Percentiles rank a stretch among this genome's conserved stretches.
phyloP scores from a whole-genome alignment of 1,140 invertebrate species.

The Scaptodrosophila lebanonensis region DNA sequence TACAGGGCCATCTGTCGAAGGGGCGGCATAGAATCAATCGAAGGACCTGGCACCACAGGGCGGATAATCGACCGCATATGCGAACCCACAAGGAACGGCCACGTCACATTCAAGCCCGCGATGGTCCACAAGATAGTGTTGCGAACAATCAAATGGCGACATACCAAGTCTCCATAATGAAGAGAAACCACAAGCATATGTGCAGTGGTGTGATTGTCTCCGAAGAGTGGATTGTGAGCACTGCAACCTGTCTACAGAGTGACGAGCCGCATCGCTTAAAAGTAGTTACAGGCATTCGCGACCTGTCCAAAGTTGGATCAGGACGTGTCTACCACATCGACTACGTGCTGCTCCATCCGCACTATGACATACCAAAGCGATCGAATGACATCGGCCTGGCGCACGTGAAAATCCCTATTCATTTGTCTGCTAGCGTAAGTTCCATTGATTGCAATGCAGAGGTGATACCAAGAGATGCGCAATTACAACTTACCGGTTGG shows the following conservation, averaged over 20 bases:
- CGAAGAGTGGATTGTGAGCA: not conserved
- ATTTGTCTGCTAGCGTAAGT: not conserved
- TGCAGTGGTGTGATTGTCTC: slow-evolving; percentile 9
- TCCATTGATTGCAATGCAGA: not conserved
- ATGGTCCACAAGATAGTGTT: not conserved
- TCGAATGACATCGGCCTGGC: slow-evolving; percentile 2
- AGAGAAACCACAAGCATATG: not conserved
- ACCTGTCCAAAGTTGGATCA: not conserved
- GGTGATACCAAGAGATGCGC: not conserved
- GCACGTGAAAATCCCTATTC: not conserved
- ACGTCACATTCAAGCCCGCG: too few species aligned
- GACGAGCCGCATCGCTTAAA: not conserved
- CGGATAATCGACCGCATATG: too few species aligned
- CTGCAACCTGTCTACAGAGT: not conserved
- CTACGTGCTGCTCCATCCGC: slow-evolving; percentile 1
- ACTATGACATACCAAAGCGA: not conserved
- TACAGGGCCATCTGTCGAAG: too few species aligned
- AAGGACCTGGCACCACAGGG: too few species aligned
- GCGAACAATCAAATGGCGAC: not conserved
- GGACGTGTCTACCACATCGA: not conserved
- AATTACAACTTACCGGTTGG: not conserved
- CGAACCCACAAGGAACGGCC: too few species aligned
- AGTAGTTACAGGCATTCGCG: slow-evolving; percentile 1
- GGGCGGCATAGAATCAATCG: too few species aligned
- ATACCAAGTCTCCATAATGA: slow-evolving; percentile 4